phyloP scores from a whole-genome alignment of 2,888 invertebrate genomes.

The Rhabditoides inermis region DNA sequence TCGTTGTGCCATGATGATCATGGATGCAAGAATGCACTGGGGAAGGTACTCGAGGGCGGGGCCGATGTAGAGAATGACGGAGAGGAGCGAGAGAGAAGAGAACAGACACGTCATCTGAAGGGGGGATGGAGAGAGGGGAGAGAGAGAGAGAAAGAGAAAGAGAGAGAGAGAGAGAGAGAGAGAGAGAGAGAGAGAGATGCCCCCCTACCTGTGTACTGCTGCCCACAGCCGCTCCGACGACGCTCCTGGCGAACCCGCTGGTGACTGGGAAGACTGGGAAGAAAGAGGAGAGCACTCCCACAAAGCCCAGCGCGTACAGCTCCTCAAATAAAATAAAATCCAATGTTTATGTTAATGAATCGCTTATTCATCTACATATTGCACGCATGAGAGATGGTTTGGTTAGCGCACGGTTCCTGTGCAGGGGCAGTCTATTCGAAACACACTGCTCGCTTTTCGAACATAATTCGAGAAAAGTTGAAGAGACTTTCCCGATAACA shows the following conservation, averaged over 20 bases:
- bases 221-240: slow-evolving; percentile 46
- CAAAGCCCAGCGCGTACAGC: slow-evolving; percentile 48
- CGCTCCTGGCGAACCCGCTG: slow-evolving; percentile 48
- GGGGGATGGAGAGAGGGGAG: no score
- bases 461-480: no score
- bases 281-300: slow-evolving; percentile 46
- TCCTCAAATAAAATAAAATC: slow-evolving; percentile 30
- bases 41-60: slow-evolving; percentile 48
- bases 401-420: no score
- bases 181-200: no score
- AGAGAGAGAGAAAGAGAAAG: no score
- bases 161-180: no score
- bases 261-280: slow-evolving; percentile 51
- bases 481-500: no score
- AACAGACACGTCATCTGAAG: slow-evolving; percentile 42
- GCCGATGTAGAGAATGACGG: slow-evolving; percentile 47
- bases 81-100: slow-evolving; percentile 41
- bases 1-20: slow-evolving; percentile 45
- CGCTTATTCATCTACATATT: no score
- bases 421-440: no score
- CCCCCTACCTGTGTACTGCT: slow-evolving; percentile 43
- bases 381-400: no score
- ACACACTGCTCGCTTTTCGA: no score
- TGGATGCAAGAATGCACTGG: slow-evolving; percentile 43
- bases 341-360: no score